phyloP scores from a whole-genome alignment of 2,797 vertebrate species.

The Acipenser transmontanus region DNA sequence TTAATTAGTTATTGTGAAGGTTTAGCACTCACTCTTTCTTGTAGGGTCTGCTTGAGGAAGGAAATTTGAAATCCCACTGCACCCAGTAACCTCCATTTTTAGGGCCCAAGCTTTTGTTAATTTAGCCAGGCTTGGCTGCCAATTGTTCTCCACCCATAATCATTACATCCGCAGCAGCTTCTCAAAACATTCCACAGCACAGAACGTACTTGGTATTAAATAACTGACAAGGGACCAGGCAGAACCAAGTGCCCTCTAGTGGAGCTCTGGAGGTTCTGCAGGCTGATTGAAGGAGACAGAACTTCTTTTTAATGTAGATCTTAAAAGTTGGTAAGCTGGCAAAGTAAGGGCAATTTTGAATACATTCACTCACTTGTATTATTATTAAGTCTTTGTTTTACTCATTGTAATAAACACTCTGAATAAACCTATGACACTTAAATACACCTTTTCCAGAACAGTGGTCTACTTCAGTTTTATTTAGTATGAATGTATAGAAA shows the following conservation, averaged over 20 bases:
- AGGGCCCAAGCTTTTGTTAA: conserved; percentile 83
- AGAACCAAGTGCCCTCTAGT: conserved; percentile 39
- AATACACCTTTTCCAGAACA: no score
- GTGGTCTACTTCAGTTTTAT: no score
- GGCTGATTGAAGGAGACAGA: no score
- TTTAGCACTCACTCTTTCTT: conserved; percentile 53
- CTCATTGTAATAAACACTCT: no score
- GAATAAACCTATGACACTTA: no score
- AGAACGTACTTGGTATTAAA: conserved; percentile 6
- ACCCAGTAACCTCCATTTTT: conserved; percentile 71
- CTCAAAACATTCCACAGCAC: conserved; percentile 58
- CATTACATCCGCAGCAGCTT: conserved; percentile 65
- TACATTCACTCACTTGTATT: no score
- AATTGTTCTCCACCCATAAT: conserved; percentile 80
- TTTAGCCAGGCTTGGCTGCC: conserved; percentile 67
- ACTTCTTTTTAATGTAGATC: no score
- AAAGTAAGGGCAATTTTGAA: no score
- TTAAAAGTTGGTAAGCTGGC: no score
- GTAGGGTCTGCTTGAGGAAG: conserved; percentile 89
- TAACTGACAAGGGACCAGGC: conserved; percentile 2
- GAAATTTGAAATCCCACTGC: conserved; percentile 73
- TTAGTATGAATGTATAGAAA: no score
- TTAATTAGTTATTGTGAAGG: conserved; percentile 19
- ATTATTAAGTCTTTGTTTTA: no score
- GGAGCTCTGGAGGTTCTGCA: conserved; percentile 20